Percentiles rank a stretch among this genome's conserved stretches.
phyloP scores from a whole-genome alignment of 2,797 vertebrate species.

The Cetoscarus ocellatus region DNA sequence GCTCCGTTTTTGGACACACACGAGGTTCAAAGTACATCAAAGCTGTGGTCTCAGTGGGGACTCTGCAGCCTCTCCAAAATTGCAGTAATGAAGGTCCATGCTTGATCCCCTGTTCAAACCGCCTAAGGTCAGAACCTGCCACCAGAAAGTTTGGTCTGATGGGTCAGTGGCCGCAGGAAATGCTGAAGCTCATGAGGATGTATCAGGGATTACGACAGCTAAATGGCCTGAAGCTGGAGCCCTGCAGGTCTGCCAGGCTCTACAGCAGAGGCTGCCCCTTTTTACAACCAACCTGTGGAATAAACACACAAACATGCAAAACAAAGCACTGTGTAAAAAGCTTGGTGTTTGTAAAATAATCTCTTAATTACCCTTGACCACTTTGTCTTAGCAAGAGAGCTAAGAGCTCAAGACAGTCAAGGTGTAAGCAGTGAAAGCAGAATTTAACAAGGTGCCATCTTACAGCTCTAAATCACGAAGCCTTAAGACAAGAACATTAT shows the following conservation, averaged over 20 bases:
- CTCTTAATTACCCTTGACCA: too few species aligned
- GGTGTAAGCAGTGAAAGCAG: too few species aligned
- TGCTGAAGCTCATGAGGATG: conserved; percentile 36
- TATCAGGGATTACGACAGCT: conserved; percentile 31
- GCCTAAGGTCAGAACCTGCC: conserved; percentile 54
- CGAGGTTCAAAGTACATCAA: conserved; percentile 44
- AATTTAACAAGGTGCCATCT: too few species aligned
- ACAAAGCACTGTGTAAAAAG: too few species aligned
- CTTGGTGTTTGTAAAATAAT: too few species aligned
- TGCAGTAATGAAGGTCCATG: conserved; percentile 60
- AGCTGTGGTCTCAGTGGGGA: conserved; percentile 35
- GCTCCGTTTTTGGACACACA: conserved; percentile 21
- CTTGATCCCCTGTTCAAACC: conserved; percentile 23
- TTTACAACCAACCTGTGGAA: conserved; percentile 20
- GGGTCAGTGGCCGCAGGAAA: conserved; percentile 57
- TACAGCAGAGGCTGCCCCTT: conserved; percentile 39
- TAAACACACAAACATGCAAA: conserved; percentile 5
- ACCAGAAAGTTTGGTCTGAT: conserved; percentile 51
- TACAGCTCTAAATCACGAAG: too few species aligned
- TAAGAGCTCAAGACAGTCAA: too few species aligned
- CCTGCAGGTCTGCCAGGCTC: conserved; percentile 39
- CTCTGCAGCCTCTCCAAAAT: conserved; percentile 55
- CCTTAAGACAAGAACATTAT: too few species aligned
- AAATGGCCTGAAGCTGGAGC: conserved; percentile 37
- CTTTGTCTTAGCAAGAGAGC: too few species aligned